phyloP scores from a whole-genome alignment of 2,888 invertebrate species.

The Allacma fusca region DNA sequence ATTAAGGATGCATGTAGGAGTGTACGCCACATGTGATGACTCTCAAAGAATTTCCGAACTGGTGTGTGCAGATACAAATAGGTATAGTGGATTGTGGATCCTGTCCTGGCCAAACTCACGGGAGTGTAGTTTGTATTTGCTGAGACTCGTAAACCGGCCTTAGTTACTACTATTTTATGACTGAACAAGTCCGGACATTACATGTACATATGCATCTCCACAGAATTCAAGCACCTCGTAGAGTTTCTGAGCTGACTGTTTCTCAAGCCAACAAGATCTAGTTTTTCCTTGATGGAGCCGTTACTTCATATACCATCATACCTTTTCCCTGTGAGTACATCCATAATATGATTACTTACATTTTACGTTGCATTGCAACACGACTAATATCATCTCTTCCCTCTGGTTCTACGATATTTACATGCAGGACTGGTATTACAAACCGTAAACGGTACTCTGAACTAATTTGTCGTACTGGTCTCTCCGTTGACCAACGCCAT shows the following conservation, averaged over 20 bases:
- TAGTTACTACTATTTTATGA: no score
- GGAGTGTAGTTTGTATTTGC: no score
- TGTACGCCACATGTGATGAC: no score
- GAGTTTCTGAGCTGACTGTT: background rate
- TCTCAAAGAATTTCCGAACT: no score
- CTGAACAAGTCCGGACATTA: no score
- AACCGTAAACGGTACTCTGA: conserved; percentile 53
- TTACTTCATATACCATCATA: conserved; percentile 40
- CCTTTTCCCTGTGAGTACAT: background rate
- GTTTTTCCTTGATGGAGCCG: conserved; percentile 39
- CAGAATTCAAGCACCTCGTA: background rate
- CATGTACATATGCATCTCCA: background rate
- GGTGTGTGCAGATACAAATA: no score
- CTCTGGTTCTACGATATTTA: background rate
- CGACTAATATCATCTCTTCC: conserved; percentile 30
- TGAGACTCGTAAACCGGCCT: no score
- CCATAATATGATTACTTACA: background rate
- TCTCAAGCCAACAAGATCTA: conserved; percentile 35
- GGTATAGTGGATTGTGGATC: no score
- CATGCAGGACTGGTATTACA: conserved; percentile 29
- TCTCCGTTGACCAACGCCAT: background rate
- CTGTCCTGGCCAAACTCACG: no score
- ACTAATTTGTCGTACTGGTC: conserved; percentile 49
- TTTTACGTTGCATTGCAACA: background rate
- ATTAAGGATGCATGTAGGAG: no score